Evolutionary conservation across 2,113 vertebrate genomes (phyloP).

Genomic region (Formicarius rufipectus): DNA sequence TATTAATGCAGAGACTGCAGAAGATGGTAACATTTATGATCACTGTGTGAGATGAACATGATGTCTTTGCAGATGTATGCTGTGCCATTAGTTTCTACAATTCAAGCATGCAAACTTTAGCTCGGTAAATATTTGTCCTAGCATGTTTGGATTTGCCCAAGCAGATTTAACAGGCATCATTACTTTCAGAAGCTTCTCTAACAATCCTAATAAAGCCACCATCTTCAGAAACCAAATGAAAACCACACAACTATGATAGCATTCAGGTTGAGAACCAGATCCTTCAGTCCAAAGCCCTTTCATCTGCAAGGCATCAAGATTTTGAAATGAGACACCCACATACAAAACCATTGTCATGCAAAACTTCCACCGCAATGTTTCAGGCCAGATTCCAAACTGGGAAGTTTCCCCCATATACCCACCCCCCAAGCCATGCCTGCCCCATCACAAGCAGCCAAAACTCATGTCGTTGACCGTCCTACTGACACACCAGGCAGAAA

Average conservation of each 20-base stretch:
- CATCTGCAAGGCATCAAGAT: conserved; percentile 21
- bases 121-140: not conserved
- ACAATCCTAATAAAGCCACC: not conserved
- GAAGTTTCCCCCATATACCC: not conserved
- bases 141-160: not conserved
- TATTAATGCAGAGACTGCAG: not conserved
- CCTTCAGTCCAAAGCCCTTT: not conserved
- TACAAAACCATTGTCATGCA: not conserved
- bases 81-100: not conserved
- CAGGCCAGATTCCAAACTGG: not conserved
- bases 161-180: not conserved
- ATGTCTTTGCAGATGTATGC: not conserved
- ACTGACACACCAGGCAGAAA: not conserved
- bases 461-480: not conserved
- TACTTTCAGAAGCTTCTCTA: not conserved
- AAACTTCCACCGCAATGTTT: not conserved
- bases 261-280: not conserved
- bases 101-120: not conserved
- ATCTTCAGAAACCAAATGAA: not conserved
- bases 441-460: not conserved
- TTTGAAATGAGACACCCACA: not conserved
- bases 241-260: not conserved
- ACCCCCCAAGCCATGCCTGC: not conserved
- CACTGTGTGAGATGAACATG: not conserved
- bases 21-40: not conserved